Percentiles rank a stretch among this genome's conserved stretches.
Conservation (phyloP, 1,140 invertebrate genomes). For the Drosophila neocordata region DNA sequence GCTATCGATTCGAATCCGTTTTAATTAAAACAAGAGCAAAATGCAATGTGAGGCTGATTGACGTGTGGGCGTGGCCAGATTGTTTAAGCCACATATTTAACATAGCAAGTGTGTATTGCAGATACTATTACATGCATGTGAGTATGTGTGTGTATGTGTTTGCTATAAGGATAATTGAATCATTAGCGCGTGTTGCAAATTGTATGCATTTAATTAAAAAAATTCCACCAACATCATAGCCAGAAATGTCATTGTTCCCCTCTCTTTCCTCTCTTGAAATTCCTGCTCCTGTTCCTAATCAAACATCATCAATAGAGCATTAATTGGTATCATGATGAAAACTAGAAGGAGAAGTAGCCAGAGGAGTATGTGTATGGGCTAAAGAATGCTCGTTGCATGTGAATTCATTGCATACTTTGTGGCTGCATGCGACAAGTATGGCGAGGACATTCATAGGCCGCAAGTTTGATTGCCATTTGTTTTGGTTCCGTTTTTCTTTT, state of each 20-base stretch:
- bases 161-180: constrained; percentile 78
- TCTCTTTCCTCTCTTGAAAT: too few species aligned
- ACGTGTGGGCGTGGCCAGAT: neutral
- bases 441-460: constrained; percentile 47
- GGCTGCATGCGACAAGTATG: constrained; percentile 22
- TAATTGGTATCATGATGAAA: constrained; percentile 47
- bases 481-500: constrained; percentile 7
- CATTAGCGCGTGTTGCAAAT: constrained; percentile 67
- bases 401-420: constrained; percentile 31
- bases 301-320: constrained; percentile 61
- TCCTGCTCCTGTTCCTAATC: constrained; percentile 42
- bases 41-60: constrained; percentile 7
- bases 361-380: neutral
- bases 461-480: constrained; percentile 77
- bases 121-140: constrained; percentile 2
- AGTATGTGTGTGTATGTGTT: constrained; percentile 33
- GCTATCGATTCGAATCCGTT: constrained; percentile 60
- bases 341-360: constrained; percentile 16
- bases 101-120: constrained; percentile 42
- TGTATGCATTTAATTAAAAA: constrained; percentile 75
- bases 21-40: constrained; percentile 64
- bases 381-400: constrained; percentile 21
- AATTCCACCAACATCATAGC: constrained; percentile 20
- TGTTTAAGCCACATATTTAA: constrained; percentile 46
- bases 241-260: constrained; percentile 20